Evolutionary conservation across 1,140 invertebrate genomes (phyloP), one percentile per base, ranked within the genome.

Genomic region (Archivesica marissinica): DNA sequence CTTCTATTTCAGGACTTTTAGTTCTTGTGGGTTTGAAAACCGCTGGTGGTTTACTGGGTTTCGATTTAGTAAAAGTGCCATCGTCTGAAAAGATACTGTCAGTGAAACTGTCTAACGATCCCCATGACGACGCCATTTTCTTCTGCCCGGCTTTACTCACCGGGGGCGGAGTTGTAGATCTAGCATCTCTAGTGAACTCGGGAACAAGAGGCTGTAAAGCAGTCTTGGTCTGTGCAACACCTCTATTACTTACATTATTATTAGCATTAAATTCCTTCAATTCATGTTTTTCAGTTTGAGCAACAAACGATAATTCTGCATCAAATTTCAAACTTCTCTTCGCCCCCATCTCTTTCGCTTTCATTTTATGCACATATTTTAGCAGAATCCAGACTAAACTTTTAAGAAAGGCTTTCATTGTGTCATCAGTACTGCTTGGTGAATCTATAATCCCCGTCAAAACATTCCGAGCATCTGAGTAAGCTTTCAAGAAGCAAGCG

Each of bases 381-480:
- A 95, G 59, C n/a, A 95, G 38, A 41, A 95, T 85, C 94, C 94
- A 95, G 7, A 94, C 78, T 7, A 95, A 83, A 68, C 91, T 91
- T 83, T 94, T 94, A 7, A 92, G 87, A 86, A 94, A 95, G 50
- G 92, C 92, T 35, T 90, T 86, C 72, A 91, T 89, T 0, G 94
- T 90, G 0, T 93, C 81, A 3, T 90, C 88, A n/a, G 94, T 91
- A 84, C 91, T 93, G 50, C 93, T 94, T 33, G 93, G 92, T 23
- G 92, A 92, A 84, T 95, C 94, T 78, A 95, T 94, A 3, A 95
- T 92, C 6, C 94, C 95, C 0, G 94, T 95, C 30, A 95, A 85
- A 25, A 95, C 93, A 89, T 94, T 95, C 41, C 90, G 90, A 20
- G 94, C 94, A 90, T 95, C 94, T 30, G 94, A 95, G 83, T 95